A percentile compares a stretch with the other conserved stretches of the same genome.
phyloP scores from a whole-genome alignment of 2,113 vertebrate species.

The Microtus richardsoni region DNA sequence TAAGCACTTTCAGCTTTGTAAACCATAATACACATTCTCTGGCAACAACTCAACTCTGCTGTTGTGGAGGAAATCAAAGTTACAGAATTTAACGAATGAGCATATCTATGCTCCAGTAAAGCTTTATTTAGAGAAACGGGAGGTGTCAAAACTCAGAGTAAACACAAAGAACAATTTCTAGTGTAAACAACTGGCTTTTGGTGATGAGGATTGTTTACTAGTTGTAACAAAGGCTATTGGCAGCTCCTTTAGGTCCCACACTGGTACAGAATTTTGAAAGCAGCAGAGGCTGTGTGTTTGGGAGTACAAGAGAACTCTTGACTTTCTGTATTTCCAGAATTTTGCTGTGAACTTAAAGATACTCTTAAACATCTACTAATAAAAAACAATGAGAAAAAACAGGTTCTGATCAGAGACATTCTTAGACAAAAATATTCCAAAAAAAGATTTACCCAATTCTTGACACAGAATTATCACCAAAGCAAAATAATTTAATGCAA shows the following conservation, averaged over 20 bases:
- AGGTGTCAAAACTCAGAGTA: background rate
- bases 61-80: background rate
- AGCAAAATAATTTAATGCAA: slow-evolving; percentile 43
- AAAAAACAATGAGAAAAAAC: slow-evolving; percentile 7
- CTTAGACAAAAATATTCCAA: slow-evolving; percentile 22
- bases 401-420: background rate
- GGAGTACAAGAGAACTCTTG: background rate
- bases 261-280: background rate
- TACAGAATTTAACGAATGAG: background rate
- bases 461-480: slow-evolving; percentile 16
- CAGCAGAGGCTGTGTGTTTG: background rate
- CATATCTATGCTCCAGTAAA: slow-evolving; percentile 29
- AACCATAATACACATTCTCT: background rate
- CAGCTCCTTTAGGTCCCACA: background rate
- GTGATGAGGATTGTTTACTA: background rate
- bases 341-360: slow-evolving; percentile 29
- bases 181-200: slow-evolving; percentile 14
- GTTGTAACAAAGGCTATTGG: background rate
- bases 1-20: slow-evolving; percentile 53
- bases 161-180: slow-evolving; percentile 35
- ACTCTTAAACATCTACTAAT: slow-evolving; percentile 42
- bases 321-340: background rate
- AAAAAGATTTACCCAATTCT: slow-evolving; percentile 44
- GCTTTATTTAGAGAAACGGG: slow-evolving; percentile 55
- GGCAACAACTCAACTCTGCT: slow-evolving; percentile 16